Base-by-base conservation (phyloP, 2,888 invertebrate genomes). In the Cyclophora albipunctata region DNA sequence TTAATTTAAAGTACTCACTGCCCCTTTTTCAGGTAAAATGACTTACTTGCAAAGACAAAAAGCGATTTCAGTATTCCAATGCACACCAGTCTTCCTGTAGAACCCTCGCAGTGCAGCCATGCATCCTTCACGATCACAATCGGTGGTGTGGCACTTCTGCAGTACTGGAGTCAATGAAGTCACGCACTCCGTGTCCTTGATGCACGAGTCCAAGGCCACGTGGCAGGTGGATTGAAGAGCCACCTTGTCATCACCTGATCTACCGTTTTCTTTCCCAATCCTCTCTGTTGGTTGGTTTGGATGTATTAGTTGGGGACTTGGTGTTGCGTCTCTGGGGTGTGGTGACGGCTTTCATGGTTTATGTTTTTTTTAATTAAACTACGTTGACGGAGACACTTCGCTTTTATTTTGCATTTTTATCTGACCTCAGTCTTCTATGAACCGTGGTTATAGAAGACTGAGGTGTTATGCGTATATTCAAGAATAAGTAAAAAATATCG, bases 1-100 rank as follows among this genome's bases (percentile, higher is more conserved):
- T 20, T 20, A 20, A 20, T 20, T 20, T 20, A 20, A 20, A 20
- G 20, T 20, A 20, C 20, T n/a, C 20, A 20, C 20, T 20, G 20
- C 20, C 20, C 2, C 20, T 20, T 20, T 1, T 20, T 20, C 20
- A 20, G 20, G 20, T 20, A 20, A 20, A 1, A 20, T 2, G 20
- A 91, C 94, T 92, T 85, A 96, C 96, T 94, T 96, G 96, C 97
- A 97, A 55, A 96, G 91, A 78, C 97, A 97, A 86, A 96, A 96
- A 63, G 96, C 97, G 66, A 96, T 94, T 82, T 96, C 96, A 59
- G 96, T 91, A 73, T 95, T 96, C 92, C 95, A 94, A 64, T 92
- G 93, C 61, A 94, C 93, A 51, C 92, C 92, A 33, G 93, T 92
- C 69, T 93, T 93, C 77, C 94, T 91, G 84, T 96, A 97, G 86